Conservation (phyloP, 2,113 vertebrate species). For the Chunga burmeisteri region DNA sequence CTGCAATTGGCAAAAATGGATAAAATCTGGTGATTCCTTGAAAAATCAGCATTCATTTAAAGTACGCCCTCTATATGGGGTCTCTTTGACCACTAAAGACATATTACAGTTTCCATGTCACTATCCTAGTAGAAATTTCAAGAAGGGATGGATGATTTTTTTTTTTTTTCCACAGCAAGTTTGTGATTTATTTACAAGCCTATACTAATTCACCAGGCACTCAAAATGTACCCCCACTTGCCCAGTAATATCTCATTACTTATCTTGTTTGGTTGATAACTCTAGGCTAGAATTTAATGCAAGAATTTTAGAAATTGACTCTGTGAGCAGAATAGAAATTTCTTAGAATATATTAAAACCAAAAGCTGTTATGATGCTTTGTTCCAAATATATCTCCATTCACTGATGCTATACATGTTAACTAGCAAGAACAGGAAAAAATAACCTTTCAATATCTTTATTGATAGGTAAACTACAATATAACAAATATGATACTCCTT, state of each 20-base stretch:
- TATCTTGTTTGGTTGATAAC: background rate
- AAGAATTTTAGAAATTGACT: background rate
- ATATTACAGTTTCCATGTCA: background rate
- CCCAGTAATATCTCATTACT: background rate
- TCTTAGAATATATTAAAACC: background rate
- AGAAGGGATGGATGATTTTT: background rate
- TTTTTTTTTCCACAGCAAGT: background rate
- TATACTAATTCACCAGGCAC: background rate
- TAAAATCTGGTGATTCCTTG: background rate
- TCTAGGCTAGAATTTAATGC: background rate
- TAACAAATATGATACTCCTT: background rate
- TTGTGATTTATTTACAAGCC: background rate
- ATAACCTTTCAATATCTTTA: background rate
- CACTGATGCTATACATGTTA: background rate
- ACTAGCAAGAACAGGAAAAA: background rate
- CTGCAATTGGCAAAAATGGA: background rate
- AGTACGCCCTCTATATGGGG: fast-evolving
- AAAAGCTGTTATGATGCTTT: background rate
- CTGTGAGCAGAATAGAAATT: background rate
- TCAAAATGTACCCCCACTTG: background rate
- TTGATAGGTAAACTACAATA: background rate
- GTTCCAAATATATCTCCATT: background rate
- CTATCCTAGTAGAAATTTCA: background rate
- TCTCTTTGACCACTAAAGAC: background rate
- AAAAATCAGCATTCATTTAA: background rate